These are phyloP conservation scores for Neosilurus mollespiculum DNA, from an alignment of 2,797 vertebrate genomes.

Conservation along the genomic window DNA sequence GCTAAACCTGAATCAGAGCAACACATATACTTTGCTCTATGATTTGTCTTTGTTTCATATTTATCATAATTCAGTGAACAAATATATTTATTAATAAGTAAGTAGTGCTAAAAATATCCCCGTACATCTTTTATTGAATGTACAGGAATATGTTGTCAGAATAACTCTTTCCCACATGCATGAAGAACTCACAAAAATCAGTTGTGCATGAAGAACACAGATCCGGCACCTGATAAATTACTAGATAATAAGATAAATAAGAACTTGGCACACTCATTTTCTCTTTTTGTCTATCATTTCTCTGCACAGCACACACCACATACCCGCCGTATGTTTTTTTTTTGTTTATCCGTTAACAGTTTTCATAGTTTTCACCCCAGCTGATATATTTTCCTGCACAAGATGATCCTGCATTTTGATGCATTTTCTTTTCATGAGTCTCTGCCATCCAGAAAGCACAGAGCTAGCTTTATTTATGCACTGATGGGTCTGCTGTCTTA, in stretches of 20 bases:
- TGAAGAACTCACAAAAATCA: background rate
- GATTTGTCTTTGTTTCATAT: background rate
- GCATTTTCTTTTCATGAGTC: background rate
- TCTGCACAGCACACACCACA: background rate
- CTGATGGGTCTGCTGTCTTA: conserved; percentile 23
- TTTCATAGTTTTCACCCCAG: background rate
- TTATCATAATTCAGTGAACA: background rate
- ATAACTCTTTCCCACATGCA: background rate
- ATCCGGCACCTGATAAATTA: too few species aligned
- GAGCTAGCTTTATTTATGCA: conserved; percentile 45
- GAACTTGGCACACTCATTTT: background rate
- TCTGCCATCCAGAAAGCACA: conserved; percentile 21
- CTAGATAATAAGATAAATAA: background rate
- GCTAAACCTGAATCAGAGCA: background rate
- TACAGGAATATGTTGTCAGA: too few species aligned
- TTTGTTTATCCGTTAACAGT: background rate
- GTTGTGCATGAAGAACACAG: background rate
- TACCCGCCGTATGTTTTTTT: background rate
- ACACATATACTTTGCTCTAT: background rate
- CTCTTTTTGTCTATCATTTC: background rate
- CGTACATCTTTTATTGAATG: too few species aligned
- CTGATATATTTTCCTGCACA: background rate
- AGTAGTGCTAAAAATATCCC: too few species aligned
- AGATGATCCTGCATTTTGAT: background rate
- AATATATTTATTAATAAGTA: too few species aligned